A percentile compares a stretch with the other conserved stretches of the same genome.
phyloP scores from a whole-genome alignment of 2,113 vertebrate genomes.

The Neoarius graeffei region DNA sequence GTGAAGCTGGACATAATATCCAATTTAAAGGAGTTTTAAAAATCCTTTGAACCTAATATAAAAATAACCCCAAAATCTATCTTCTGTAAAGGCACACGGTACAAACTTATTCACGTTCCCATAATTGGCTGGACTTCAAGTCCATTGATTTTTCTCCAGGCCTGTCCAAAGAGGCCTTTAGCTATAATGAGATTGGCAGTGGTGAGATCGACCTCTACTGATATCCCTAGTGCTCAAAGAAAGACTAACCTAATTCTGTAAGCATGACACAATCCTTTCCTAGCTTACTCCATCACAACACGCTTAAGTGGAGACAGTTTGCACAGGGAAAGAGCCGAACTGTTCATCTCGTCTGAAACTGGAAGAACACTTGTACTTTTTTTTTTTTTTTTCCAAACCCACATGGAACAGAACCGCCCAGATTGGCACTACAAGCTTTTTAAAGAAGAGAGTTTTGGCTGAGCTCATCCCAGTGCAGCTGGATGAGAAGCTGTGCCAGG shows the following conservation, averaged over 20 bases:
- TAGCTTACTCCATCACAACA: not conserved
- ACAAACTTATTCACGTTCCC: not conserved
- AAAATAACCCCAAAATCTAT: not conserved
- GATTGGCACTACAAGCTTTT: not conserved
- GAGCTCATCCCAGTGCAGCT: slow-evolving; percentile 27
- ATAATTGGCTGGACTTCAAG: not conserved
- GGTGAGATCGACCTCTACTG: not conserved
- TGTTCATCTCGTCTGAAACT: not conserved
- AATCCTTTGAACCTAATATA: not conserved
- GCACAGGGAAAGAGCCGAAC: not conserved
- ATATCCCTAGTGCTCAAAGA: slow-evolving; percentile 11
- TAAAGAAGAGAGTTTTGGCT: slow-evolving; percentile 14
- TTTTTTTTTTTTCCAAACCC: not conserved
- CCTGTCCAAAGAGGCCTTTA: not conserved
- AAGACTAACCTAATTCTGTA: slow-evolving; percentile 18
- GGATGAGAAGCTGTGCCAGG: slow-evolving; percentile 16
- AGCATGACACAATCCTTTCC: not conserved
- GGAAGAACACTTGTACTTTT: not conserved
- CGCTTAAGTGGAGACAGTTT: not conserved
- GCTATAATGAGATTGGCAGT: not conserved
- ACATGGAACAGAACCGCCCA: not conserved
- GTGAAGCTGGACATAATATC: too few species aligned
- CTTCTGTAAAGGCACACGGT: not conserved
- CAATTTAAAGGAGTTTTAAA: too few species aligned
- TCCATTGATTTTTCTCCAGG: not conserved